Percentiles rank a stretch among this genome's conserved stretches.
phyloP scores from a whole-genome alignment of 2,113 vertebrate genomes.

The Hipposideros armiger region DNA sequence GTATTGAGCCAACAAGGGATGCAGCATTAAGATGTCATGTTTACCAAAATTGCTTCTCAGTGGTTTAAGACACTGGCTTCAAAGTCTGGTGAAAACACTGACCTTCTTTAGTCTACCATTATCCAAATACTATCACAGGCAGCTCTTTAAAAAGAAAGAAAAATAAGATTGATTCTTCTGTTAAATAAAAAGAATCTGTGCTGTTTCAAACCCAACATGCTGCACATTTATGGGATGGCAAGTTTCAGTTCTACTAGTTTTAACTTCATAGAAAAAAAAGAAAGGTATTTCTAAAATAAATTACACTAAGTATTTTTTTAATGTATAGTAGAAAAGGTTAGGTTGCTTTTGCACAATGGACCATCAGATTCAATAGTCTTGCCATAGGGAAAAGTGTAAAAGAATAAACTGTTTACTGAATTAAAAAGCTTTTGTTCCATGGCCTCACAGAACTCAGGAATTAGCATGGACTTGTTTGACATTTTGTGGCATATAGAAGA shows the following conservation, averaged over 20 bases:
- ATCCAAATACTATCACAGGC: background rate
- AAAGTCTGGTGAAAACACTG: conserved; percentile 43
- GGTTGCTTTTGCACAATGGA: background rate
- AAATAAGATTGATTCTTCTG: conserved; percentile 59
- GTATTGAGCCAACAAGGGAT: conserved; percentile 68
- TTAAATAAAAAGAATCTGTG: conserved; percentile 1
- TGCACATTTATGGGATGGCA: background rate
- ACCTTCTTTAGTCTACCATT: background rate
- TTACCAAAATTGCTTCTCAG: conserved; percentile 74
- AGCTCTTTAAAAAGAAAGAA: conserved; percentile 49
- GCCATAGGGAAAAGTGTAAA: background rate
- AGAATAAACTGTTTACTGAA: background rate
- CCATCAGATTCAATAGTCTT: background rate
- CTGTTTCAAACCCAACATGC: conserved; percentile 11
- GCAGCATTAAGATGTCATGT: conserved; percentile 53
- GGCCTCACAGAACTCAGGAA: background rate
- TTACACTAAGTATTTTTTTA: background rate
- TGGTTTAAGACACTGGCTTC: conserved; percentile 58
- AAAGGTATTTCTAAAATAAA: conserved; percentile 28
- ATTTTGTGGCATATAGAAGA: background rate
- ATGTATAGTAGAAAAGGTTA: background rate
- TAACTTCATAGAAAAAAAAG: background rate
- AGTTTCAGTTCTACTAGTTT: background rate
- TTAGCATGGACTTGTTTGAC: background rate
- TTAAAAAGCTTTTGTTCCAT: background rate